Evolutionary conservation across 2,888 invertebrate genomes (phyloP).

Genomic region (Archaeoteleia sp.): DNA sequence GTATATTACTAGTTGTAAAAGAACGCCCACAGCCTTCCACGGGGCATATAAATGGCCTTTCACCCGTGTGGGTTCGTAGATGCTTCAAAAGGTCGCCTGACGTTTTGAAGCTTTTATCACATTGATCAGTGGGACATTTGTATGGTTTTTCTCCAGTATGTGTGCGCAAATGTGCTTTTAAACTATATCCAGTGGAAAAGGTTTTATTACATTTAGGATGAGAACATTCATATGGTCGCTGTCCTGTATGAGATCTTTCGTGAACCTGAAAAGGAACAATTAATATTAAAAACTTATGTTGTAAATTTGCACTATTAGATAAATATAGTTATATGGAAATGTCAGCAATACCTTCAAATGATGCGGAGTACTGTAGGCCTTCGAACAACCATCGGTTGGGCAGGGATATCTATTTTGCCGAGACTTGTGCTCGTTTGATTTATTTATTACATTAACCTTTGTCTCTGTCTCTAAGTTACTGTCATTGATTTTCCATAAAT

Average conservation of each 20-base stretch:
- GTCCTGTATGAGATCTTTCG: constrained; percentile 76
- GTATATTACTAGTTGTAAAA: constrained; percentile 82
- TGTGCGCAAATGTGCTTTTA: constrained; percentile 78
- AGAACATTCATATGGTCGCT: constrained; percentile 76
- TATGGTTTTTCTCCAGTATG: constrained; percentile 80
- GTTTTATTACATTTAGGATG: constrained; percentile 76
- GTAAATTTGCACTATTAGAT: no score
- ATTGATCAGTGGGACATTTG: constrained; percentile 76
- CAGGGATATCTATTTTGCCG: constrained; percentile 69
- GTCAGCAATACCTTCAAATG: constrained; percentile 75
- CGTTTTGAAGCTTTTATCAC: constrained; percentile 79
- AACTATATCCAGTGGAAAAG: constrained; percentile 77
- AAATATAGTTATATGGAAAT: no score
- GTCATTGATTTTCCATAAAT: constrained; percentile 65
- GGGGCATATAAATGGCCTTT: constrained; percentile 69
- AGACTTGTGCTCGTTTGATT: constrained; percentile 61
- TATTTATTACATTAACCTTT: constrained; percentile 61
- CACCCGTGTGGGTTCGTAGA: constrained; percentile 78
- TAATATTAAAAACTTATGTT: no score
- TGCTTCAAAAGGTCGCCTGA: constrained; percentile 80
- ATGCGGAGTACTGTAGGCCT: constrained; percentile 76
- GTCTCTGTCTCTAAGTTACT: constrained; percentile 61
- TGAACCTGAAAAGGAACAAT: no score
- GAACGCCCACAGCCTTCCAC: constrained; percentile 79
- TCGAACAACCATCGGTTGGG: constrained; percentile 75